These are phyloP conservation scores for Sparidentex hasta DNA, from an alignment of 2,797 vertebrate genomes.

Conservation along the genomic window DNA sequence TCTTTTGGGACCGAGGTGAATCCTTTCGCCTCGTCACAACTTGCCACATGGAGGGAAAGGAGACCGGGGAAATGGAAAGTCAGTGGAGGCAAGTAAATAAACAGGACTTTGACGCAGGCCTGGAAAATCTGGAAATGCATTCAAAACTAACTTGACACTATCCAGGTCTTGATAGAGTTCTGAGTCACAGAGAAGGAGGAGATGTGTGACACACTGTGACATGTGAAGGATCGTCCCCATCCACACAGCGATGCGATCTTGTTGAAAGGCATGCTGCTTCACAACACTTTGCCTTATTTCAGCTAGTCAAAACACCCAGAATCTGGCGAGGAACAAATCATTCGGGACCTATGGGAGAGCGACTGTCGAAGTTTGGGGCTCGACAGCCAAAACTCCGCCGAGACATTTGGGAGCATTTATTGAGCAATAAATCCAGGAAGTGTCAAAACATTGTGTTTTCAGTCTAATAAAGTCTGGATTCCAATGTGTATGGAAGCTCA, in stretches of 20 bases:
- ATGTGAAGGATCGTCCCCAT: background rate
- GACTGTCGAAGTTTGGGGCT: background rate
- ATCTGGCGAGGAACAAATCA: background rate
- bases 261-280: background rate
- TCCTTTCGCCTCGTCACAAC: constrained; percentile 21
- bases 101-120: constrained; percentile 10
- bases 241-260: background rate
- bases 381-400: background rate
- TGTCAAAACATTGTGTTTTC: background rate
- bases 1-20: constrained; percentile 19
- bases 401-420: background rate
- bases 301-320: background rate
- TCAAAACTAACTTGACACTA: constrained; percentile 35
- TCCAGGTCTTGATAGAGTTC: constrained; percentile 22
- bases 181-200: constrained; percentile 3
- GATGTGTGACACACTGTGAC: background rate
- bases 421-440: background rate
- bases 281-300: background rate
- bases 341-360: background rate
- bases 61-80: constrained; percentile 54
- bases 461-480: background rate
- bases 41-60: constrained; percentile 38
- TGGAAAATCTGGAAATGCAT: constrained; percentile 51
- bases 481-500: background rate
- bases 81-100: constrained; percentile 62